These are phyloP conservation scores for Malacoraja senta DNA, from an alignment of 2,797 vertebrate species.

Conservation along the genomic window DNA sequence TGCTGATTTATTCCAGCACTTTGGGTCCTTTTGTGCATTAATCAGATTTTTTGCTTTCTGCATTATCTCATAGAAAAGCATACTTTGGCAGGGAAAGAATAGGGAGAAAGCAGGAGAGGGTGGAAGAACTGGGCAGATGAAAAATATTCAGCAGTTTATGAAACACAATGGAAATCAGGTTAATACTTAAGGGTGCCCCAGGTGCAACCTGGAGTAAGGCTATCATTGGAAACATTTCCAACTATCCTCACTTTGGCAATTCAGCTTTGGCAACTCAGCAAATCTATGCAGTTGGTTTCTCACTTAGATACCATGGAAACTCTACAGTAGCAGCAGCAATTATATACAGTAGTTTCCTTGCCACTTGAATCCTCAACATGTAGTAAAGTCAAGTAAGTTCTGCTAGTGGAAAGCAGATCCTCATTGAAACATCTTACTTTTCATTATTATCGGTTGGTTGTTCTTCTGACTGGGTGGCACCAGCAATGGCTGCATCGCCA, in stretches of 20 bases:
- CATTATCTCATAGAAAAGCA: neutral
- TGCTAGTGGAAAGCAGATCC: neutral
- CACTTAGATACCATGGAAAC: neutral
- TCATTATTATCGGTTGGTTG: too few relatives aligned
- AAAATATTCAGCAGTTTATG: neutral
- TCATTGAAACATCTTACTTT: neutral
- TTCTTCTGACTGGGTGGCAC: neutral
- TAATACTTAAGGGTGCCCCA: neutral
- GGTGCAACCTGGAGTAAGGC: neutral
- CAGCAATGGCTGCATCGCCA: too few relatives aligned
- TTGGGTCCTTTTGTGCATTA: too few relatives aligned
- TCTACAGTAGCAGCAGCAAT: neutral
- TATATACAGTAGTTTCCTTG: neutral
- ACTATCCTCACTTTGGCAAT: too few relatives aligned
- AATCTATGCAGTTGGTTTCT: neutral
- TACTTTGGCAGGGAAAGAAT: neutral
- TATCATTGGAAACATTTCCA: neutral
- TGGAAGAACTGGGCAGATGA: neutral
- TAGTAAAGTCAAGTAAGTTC: neutral
- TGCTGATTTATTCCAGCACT: too few relatives aligned
- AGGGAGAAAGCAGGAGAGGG: neutral
- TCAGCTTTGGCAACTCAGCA: neutral
- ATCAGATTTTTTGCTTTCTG: too few relatives aligned
- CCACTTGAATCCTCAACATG: neutral
- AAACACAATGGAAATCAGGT: neutral